Evolutionary conservation across 2,888 invertebrate species (phyloP), one percentile per base, ranked within the genome.

Genomic region (Danaus chrysippus): DNA sequence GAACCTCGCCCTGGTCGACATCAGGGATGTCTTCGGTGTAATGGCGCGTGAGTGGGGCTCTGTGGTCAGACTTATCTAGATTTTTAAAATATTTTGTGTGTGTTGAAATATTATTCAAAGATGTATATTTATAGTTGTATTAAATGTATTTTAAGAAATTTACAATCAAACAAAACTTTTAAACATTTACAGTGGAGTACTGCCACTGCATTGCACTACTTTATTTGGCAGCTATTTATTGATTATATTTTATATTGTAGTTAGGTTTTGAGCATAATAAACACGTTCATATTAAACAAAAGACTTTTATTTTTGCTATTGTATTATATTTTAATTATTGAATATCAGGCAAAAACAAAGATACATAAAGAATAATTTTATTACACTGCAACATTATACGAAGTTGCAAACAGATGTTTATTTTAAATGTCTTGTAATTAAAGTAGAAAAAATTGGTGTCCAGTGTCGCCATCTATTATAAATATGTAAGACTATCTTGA

Each of bases 181-280:
- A 57, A 61, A 59, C 46, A 41, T 53, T 63, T 10, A 42, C 46
- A 34, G 52, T 59, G 46, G 10, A 41, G 19, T 34, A 41, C 46
- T 54, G 49, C 52, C 74, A 75, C 73, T 73, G 74, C 73, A 72
- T 71, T 44, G 57, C 56, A 66, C 62, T 68, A 69, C 56, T 61
- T 67, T 67, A 69, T 68, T 70, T 62, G 73, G 75, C 75, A 71
- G 74, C 68, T 69, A 74, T 74, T 74, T 72, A 73, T 71, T 72
- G 72, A 67, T 64, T 60, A 68, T 70, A 68, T 71, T 70, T 70
- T 69, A 69, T 68, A 70, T 62, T 68, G 65, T 71, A 68, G 60
- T 67, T 69, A 68, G 64, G 65, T 59, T 77, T 80, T 76, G 82
- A 77, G 81, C 81, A 83, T 83, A 83, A 83, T 83, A 83, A 83